phyloP scores from a whole-genome alignment of 2,113 vertebrate species.

The Mirounga angustirostris region DNA sequence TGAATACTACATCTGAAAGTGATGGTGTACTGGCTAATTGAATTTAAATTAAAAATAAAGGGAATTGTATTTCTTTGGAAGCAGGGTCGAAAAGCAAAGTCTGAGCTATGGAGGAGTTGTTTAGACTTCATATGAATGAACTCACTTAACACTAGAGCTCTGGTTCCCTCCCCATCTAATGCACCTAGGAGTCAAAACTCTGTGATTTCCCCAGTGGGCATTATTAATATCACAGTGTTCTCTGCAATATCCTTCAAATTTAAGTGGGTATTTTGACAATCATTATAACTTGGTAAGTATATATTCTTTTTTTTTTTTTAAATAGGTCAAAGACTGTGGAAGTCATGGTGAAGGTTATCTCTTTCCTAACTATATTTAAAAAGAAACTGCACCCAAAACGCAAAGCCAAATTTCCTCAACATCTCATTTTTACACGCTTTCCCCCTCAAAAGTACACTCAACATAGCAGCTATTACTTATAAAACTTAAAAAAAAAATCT shows the following conservation, averaged over 20 bases:
- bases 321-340: background rate
- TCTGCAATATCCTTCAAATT: background rate
- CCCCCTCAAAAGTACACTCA: background rate
- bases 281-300: background rate
- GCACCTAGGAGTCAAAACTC: background rate
- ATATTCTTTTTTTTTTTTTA: background rate
- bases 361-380: background rate
- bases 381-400: background rate
- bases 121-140: background rate
- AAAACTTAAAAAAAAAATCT: background rate
- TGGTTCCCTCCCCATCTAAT: background rate
- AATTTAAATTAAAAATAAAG: no score
- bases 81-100: background rate
- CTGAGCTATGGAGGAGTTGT: background rate
- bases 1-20: no score
- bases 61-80: background rate
- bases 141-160: background rate
- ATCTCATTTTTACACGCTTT: background rate
- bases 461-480: background rate
- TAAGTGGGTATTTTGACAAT: background rate
- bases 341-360: background rate
- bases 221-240: background rate
- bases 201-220: background rate
- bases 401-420: background rate
- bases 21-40: no score